phyloP scores from a whole-genome alignment of 2,888 invertebrate genomes.

The Eilema griseolum region DNA sequence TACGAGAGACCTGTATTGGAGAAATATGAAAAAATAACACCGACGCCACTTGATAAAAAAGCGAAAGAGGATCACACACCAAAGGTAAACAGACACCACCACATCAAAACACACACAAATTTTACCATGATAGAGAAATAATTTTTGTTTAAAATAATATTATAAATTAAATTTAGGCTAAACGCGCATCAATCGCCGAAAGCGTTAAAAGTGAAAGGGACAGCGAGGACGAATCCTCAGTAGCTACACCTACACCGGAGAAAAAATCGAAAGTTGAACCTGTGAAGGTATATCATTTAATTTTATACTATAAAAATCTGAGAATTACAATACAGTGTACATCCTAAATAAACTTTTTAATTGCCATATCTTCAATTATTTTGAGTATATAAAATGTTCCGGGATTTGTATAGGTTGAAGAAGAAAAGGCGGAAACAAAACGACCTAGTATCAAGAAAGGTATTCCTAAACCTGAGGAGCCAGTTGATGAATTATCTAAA shows the following conservation, averaged over 20 bases:
- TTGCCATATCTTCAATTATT: neutral
- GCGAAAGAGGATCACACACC: constrained; percentile 79
- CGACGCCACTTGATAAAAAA: constrained; percentile 85
- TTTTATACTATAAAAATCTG: neutral
- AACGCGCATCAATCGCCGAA: constrained; percentile 79
- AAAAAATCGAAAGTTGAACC: constrained; percentile 73
- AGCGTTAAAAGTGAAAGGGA: constrained; percentile 79
- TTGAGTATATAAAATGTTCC: constrained; percentile 14
- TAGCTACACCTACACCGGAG: constrained; percentile 71
- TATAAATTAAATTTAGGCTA: constrained; percentile 65
- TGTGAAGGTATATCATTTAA: constrained; percentile 63
- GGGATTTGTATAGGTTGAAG: constrained; percentile 65
- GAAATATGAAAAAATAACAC: constrained; percentile 89
- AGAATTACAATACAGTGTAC: constrained; percentile 5
- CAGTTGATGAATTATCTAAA: constrained; percentile 78
- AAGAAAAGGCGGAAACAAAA: constrained; percentile 70
- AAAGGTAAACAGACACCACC: constrained; percentile 77
- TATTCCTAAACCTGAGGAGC: constrained; percentile 75
- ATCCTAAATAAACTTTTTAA: neutral
- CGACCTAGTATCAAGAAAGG: constrained; percentile 79
- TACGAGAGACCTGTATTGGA: constrained; percentile 92
- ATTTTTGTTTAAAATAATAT: constrained; percentile 27
- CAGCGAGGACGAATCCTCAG: constrained; percentile 78
- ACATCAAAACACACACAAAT: constrained; percentile 45
- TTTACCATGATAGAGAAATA: constrained; percentile 13